A percentile compares a stretch with the other conserved stretches of the same genome.
Evolutionary conservation across 2,797 vertebrate genomes (phyloP).

Genomic region (Pseudochromis fuscus): DNA sequence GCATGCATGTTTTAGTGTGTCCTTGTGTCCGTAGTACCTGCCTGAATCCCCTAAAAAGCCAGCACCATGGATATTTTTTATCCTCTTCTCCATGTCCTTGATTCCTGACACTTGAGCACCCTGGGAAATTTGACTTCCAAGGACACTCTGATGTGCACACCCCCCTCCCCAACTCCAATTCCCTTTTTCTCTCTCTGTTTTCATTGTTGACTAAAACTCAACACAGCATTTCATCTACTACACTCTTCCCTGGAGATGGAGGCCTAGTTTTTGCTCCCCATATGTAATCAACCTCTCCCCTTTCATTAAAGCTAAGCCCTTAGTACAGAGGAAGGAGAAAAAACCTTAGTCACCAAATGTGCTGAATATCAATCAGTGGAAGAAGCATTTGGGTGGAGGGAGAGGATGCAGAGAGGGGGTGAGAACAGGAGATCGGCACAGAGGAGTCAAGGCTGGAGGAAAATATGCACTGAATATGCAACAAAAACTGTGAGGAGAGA

Average conservation of each 20-base stretch:
- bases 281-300: slow-evolving; percentile 71
- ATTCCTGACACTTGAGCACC: slow-evolving; percentile 68
- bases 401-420: slow-evolving; percentile 1
- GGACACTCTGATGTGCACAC: slow-evolving; percentile 56
- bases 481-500: not conserved
- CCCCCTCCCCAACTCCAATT: slow-evolving; percentile 14
- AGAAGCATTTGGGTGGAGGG: slow-evolving; percentile 15
- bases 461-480: slow-evolving; percentile 11
- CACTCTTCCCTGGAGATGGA: slow-evolving; percentile 67
- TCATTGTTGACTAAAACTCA: slow-evolving; percentile 73
- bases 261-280: slow-evolving; percentile 64
- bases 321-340: slow-evolving; percentile 36
- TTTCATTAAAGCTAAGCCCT: slow-evolving; percentile 72
- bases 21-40: slow-evolving; percentile 39
- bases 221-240: slow-evolving; percentile 63
- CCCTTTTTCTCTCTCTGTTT: slow-evolving; percentile 34
- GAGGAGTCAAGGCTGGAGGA: not conserved
- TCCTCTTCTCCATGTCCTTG: slow-evolving; percentile 63
- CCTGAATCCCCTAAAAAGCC: slow-evolving; percentile 49
- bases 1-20: slow-evolving; percentile 25
- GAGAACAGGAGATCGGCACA: slow-evolving; percentile 8
- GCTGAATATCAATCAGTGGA: slow-evolving; percentile 70
- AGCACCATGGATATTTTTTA: slow-evolving; percentile 46
- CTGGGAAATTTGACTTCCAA: slow-evolving; percentile 78
- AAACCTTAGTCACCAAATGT: slow-evolving; percentile 66